Evolutionary conservation across 2,888 invertebrate species (phyloP), one percentile per base, ranked within the genome.

Genomic region (Drosophila affinis): DNA sequence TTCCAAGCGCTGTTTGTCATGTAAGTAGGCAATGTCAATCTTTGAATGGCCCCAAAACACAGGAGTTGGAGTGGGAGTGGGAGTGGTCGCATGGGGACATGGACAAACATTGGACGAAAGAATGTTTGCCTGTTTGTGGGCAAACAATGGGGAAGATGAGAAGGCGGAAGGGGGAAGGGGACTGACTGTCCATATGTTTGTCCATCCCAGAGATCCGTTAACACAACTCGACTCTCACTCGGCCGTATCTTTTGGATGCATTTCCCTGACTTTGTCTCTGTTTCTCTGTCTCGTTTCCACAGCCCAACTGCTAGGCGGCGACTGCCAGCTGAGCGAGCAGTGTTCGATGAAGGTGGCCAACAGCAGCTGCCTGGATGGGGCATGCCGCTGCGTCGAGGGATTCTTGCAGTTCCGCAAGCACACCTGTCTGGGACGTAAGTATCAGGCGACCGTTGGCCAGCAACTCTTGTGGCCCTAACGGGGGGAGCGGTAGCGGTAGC

Each of bases 391-490:
- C 92, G 95, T 95, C 67, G 95, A 96, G 86, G 97, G 97, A 78
- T 97, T 95, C 92, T 93, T 97, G 75, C 97, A 97, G 91, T 97
- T 97, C 93, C 94, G 97, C 89, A 95, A 96, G 90, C 97, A 98
- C 92, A 97, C 97, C 48, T 98, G 98, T 91, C 94, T 98, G 62
- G 95, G 96, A 91, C 97, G 98, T 98, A 94, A 96, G 97, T 96
- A 92, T 84, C 83, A 76, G 77, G 65, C 84, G 76, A 81, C 75
- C 63, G 79, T 81, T 71, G 84, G 75, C 51, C 87, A 82, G 79
- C 39, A 39, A 7, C 55, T 72, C 49, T 81, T 86, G 65, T 86
- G 82, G 82, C 82, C 82, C 82, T 86, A 87, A 83, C 55, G 32
- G 49, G 14, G 52, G 58, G 77, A 73, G 72, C 81, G 64, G 56